Evolutionary conservation across 2,797 vertebrate genomes (phyloP).

Genomic region (Erpetoichthys calabaricus): DNA sequence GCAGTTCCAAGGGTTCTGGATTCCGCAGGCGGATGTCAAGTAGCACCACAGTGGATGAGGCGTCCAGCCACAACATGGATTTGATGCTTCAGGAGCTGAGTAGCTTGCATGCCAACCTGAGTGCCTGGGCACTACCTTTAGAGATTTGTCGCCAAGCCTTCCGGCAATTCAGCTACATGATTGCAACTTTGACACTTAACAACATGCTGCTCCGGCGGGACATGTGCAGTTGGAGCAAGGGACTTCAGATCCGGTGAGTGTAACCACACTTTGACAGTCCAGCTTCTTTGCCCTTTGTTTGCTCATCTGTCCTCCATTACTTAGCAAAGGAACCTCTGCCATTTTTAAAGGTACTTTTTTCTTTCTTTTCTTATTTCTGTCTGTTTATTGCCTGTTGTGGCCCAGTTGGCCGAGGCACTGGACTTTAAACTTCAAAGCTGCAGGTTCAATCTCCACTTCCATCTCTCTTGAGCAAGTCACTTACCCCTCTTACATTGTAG

Average conservation of each 20-base stretch:
- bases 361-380: neutral
- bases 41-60: constrained; percentile 27
- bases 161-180: constrained; percentile 47
- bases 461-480: too few species aligned
- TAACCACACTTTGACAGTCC: too few species aligned
- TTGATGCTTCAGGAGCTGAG: constrained; percentile 47
- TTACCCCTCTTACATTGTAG: too few species aligned
- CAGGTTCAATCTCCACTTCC: too few species aligned
- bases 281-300: neutral
- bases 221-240: constrained; percentile 55
- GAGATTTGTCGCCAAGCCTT: constrained; percentile 44
- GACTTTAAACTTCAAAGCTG: too few species aligned
- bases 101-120: constrained; percentile 31
- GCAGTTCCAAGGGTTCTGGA: constrained; percentile 21
- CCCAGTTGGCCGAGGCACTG: too few species aligned
- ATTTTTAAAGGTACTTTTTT: neutral
- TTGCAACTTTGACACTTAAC: constrained; percentile 50
- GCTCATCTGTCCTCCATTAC: neutral
- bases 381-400: too few species aligned
- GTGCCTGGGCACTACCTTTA: constrained; percentile 31
- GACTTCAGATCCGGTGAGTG: constrained; percentile 58
- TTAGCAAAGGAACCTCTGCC: too few species aligned
- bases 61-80: constrained; percentile 30
- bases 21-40: constrained; percentile 35
- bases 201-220: constrained; percentile 59